A percentile compares a stretch with the other conserved stretches of the same genome.
Evolutionary conservation across 2,888 invertebrate genomes (phyloP).

Genomic region (Macrophya alboannulata): DNA sequence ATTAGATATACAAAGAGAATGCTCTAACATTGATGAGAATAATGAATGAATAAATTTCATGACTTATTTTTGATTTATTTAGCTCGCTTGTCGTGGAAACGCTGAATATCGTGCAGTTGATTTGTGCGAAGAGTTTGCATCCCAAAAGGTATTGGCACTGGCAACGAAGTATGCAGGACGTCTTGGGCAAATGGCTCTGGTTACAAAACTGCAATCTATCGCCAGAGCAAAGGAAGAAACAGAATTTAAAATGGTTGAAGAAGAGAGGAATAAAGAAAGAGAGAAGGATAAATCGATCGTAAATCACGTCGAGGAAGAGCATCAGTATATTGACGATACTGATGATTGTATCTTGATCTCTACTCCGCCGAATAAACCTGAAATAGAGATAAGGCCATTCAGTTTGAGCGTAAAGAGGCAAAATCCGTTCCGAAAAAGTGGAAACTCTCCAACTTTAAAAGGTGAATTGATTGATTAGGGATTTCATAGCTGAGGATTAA

Average conservation of each 20-base stretch:
- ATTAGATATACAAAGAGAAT: background rate
- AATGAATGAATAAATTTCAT: slow-evolving; percentile 48
- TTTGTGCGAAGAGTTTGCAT: slow-evolving; percentile 90
- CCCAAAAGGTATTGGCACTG: slow-evolving; percentile 89
- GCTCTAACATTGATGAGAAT: slow-evolving; percentile 24
- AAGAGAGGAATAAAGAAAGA: slow-evolving; percentile 66
- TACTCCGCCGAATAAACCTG: slow-evolving; percentile 63
- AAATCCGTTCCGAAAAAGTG: slow-evolving; percentile 78
- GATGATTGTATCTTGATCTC: slow-evolving; percentile 68
- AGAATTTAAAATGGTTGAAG: slow-evolving; percentile 68
- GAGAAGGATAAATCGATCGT: slow-evolving; percentile 65
- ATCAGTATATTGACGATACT: slow-evolving; percentile 59
- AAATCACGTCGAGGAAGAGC: slow-evolving; percentile 60
- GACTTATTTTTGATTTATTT: slow-evolving; percentile 58
- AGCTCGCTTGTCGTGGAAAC: slow-evolving; percentile 93
- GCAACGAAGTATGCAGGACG: slow-evolving; percentile 95
- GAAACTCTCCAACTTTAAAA: slow-evolving; percentile 5
- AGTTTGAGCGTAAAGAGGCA: slow-evolving; percentile 70
- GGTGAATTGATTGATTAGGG: background rate
- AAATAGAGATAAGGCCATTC: slow-evolving; percentile 74
- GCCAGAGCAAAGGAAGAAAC: slow-evolving; percentile 74
- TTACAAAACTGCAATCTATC: slow-evolving; percentile 85
- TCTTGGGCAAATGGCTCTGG: slow-evolving; percentile 88
- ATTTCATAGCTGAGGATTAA: background rate
- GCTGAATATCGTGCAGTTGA: slow-evolving; percentile 94